Conservation (phyloP, 2,888 invertebrate species). For the Muscina levida region DNA sequence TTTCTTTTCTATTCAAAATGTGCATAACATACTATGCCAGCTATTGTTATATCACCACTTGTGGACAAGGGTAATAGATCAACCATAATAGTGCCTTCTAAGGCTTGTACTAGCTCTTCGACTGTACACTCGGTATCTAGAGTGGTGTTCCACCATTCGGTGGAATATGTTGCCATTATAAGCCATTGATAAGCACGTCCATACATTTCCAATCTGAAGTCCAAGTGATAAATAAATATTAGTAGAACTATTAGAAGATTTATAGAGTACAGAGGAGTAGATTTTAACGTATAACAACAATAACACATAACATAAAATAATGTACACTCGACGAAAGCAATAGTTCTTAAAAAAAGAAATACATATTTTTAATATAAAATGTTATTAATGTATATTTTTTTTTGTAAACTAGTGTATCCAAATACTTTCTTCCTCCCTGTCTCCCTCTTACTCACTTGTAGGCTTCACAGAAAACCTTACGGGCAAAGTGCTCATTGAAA, state of each 20-base stretch:
- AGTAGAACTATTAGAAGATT: too few species aligned
- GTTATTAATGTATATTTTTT: slow-evolving; percentile 7
- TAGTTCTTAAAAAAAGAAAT: too few species aligned
- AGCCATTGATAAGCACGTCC: slow-evolving; percentile 97
- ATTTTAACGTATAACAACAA: too few species aligned
- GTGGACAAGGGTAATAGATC: slow-evolving; percentile 93
- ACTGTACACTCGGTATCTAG: slow-evolving; percentile 85
- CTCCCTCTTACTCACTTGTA: slow-evolving; percentile 82
- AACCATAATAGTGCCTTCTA: slow-evolving; percentile 93
- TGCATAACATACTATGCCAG: slow-evolving; percentile 89
- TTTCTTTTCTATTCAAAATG: too few species aligned
- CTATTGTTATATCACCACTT: slow-evolving; percentile 91
- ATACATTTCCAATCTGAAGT: slow-evolving; percentile 88
- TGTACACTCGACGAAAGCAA: too few species aligned
- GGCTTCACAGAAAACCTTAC: slow-evolving; percentile 93
- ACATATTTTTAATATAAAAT: not conserved
- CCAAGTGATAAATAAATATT: not conserved
- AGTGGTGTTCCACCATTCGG: slow-evolving; percentile 86
- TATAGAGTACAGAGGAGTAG: too few species aligned
- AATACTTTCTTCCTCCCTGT: not conserved
- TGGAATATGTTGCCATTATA: slow-evolving; percentile 92
- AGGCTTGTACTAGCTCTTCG: slow-evolving; percentile 87
- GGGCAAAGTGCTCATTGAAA: slow-evolving; percentile 96
- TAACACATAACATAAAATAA: too few species aligned
- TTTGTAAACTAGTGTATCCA: too few species aligned